phyloP scores from a whole-genome alignment of 2,797 vertebrate genomes.

The Pelochelys cantorii region DNA sequence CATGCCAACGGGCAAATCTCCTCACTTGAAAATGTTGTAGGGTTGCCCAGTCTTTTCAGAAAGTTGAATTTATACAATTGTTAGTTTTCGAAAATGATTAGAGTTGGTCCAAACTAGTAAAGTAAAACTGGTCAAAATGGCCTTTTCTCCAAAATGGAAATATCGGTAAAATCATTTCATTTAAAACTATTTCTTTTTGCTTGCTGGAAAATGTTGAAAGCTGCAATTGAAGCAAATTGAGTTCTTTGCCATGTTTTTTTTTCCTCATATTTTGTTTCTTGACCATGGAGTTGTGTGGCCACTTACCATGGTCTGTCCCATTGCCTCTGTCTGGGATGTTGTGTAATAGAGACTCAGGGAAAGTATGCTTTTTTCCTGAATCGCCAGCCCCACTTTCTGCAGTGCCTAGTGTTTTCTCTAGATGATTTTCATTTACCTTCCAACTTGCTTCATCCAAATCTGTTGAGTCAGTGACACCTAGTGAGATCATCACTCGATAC shows the following conservation, averaged over 20 bases:
- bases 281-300: neutral
- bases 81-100: neutral
- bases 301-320: neutral
- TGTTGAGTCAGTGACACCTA: neutral
- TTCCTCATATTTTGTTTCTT: neutral
- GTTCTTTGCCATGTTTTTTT: neutral
- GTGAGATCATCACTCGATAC: neutral
- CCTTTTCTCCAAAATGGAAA: neutral
- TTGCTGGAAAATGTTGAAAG: neutral
- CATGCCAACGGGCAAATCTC: neutral
- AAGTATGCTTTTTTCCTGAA: neutral
- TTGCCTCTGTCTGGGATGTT: neutral
- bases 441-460: neutral
- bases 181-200: neutral
- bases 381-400: neutral
- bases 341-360: neutral
- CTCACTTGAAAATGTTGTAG: neutral
- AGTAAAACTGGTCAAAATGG: neutral
- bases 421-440: neutral
- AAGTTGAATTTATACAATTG: neutral
- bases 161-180: neutral
- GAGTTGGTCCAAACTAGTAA: neutral
- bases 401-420: neutral
- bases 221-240: neutral
- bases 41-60: neutral